phyloP scores from a whole-genome alignment of 2,113 vertebrate genomes.

The Eulemur rufifrons region DNA sequence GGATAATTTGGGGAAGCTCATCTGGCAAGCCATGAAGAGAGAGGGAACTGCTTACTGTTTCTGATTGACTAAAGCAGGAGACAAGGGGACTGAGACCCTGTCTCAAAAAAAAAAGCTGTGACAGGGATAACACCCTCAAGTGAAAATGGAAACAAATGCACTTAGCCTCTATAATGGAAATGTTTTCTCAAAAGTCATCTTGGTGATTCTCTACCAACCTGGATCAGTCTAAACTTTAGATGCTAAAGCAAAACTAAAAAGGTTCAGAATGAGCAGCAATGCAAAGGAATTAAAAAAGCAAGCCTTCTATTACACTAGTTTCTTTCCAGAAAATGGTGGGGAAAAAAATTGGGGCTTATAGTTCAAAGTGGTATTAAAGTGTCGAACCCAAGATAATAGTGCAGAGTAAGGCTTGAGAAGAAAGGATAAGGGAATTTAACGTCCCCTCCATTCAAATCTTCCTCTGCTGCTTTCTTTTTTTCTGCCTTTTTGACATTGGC shows the following conservation, averaged over 20 bases:
- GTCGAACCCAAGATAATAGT: not conserved
- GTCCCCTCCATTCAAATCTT: not conserved
- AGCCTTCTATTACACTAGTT: not conserved
- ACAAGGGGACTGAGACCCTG: not conserved
- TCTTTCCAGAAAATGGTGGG: not conserved
- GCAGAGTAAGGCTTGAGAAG: not conserved
- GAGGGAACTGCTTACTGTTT: not conserved
- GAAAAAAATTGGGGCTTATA: not conserved
- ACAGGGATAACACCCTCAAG: not conserved
- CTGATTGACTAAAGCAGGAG: not conserved
- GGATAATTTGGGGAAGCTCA: not conserved
- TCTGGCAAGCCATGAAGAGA: not conserved
- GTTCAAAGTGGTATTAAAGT: not conserved
- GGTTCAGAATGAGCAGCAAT: not conserved
- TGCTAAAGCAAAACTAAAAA: not conserved
- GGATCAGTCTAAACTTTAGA: not conserved
- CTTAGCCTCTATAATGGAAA: not conserved
- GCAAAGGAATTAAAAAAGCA: not conserved
- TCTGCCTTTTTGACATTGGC: not conserved
- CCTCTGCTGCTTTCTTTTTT: not conserved
- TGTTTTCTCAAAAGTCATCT: not conserved
- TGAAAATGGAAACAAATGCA: constrained; percentile 16
- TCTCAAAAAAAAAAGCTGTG: not conserved
- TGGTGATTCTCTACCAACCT: not conserved
- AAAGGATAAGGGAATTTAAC: not conserved